phyloP scores from a whole-genome alignment of 2,797 vertebrate species.

The Catostomus latipinnis region DNA sequence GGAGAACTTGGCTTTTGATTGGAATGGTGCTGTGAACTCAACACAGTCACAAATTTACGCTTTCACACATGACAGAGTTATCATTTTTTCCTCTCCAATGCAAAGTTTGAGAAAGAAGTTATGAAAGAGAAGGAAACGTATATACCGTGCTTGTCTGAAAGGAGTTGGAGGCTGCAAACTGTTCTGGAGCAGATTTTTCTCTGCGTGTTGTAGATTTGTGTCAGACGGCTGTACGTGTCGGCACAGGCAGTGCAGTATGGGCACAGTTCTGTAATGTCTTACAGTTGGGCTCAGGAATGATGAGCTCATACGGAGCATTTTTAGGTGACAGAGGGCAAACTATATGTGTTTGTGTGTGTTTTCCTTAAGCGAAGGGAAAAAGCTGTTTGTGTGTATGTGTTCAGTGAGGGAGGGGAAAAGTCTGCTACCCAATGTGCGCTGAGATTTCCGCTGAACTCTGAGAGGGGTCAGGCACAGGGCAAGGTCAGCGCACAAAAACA shows the following conservation, averaged over 20 bases:
- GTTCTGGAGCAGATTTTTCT: conserved; percentile 65
- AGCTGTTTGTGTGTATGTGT: conserved; percentile 55
- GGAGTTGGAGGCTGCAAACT: conserved; percentile 38
- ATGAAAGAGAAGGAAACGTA: conserved; percentile 49
- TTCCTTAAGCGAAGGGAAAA: conserved; percentile 43
- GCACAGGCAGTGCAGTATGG: conserved; percentile 67
- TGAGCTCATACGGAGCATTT: conserved; percentile 65
- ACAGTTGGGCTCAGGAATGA: conserved; percentile 72
- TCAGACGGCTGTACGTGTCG: conserved; percentile 69
- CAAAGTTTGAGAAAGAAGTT: conserved; percentile 57
- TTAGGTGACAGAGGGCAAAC: conserved; percentile 36
- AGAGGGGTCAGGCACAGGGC: conserved; percentile 72
- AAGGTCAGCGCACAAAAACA: conserved; percentile 59
- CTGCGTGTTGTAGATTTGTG: conserved; percentile 53
- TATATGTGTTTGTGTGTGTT: conserved; percentile 47
- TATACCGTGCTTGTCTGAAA: conserved; percentile 23
- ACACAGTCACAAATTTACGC: conserved; percentile 45
- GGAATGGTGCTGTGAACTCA: neutral
- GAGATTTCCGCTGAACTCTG: conserved; percentile 77
- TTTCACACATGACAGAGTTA: conserved; percentile 25
- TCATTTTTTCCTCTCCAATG: conserved; percentile 69
- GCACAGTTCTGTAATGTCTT: conserved; percentile 67
- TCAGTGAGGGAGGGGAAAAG: conserved; percentile 64
- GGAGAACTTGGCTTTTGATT: neutral
- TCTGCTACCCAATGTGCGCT: conserved; percentile 69